Base-by-base conservation (phyloP, 1,140 invertebrate species). In the Hesperophylax magnus region DNA sequence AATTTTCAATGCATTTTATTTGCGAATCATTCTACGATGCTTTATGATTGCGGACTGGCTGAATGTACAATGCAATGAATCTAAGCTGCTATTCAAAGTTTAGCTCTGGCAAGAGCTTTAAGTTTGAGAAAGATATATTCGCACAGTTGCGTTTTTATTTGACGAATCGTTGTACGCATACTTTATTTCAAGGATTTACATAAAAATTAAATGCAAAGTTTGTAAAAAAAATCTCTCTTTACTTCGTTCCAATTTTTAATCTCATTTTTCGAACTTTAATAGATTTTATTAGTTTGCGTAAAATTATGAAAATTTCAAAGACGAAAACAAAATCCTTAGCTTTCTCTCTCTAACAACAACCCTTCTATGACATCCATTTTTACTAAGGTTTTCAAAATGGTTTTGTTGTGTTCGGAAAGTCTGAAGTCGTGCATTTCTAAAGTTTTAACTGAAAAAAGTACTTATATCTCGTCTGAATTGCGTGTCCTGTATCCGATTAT, bases 361-460 rank as follows among this genome's bases (percentile, higher is more conserved):
- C 65, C 77, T 78, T n/a, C 34, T 79, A 72, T 80, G 78, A 75
- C 78, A 80, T 75, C 78, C 78, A 80, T 80, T 80, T 80, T 80
- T 80, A 78, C 77, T 54, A 31, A 75, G 78, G 78, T 75, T 80
- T 80, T 80, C 78, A 80, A 80, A 71, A 80, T 80, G 78, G 78
- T 80, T 80, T 80, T 80, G 78, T 80, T 80, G 78, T 80, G 56
- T n/a, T 75, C 60, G 71, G 58, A 18, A 47, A 71, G 54, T 47
- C 78, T 53, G 34, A 34, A 75, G 54, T 74, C 78, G 54, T 79
- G 58, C 20, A 56, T 67, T 78, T 69, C 31, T 69, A 7, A 69
- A 60, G 58, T 60, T 61, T 58, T 60, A 61, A 31, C 27, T 34
- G 31, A 27, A n/a, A 56, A 34, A 60, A 34, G 17, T 58, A 47